phyloP scores from a whole-genome alignment of 2,888 invertebrate genomes.

The Suillia variegata region DNA sequence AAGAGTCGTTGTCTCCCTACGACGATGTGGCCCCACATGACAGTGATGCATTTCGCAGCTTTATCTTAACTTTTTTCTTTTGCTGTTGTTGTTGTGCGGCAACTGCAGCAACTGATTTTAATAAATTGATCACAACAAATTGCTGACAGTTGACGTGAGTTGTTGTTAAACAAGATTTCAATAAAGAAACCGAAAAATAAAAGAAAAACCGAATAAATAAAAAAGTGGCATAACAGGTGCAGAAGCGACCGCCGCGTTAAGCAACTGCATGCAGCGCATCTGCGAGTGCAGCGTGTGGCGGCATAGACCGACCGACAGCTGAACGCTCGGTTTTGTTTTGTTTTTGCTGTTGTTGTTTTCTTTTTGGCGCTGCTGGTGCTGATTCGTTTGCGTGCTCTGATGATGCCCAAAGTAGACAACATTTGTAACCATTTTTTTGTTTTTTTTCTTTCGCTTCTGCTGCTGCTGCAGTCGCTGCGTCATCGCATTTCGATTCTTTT shows the following conservation, averaged over 20 bases:
- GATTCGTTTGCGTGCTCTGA: conserved; percentile 15
- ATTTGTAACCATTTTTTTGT: conserved; percentile 7
- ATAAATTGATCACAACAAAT: conserved; percentile 58
- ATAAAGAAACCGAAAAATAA: not conserved
- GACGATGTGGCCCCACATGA: not conserved
- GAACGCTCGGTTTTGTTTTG: no score
- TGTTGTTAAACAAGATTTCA: conserved; percentile 9
- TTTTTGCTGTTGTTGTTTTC: no score
- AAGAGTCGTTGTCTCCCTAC: no score
- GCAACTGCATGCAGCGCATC: not conserved
- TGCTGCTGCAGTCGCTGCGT: not conserved
- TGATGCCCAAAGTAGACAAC: conserved; percentile 17
- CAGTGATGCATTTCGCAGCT: not conserved
- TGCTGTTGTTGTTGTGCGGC: not conserved
- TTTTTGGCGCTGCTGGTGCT: no score
- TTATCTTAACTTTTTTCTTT: no score
- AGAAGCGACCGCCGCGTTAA: not conserved
- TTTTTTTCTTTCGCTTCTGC: not conserved
- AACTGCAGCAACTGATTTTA: conserved; percentile 32
- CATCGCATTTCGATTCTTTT: not conserved
- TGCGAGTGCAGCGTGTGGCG: not conserved
- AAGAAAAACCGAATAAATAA: no score
- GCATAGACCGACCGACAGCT: no score
- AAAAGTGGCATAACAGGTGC: conserved; percentile 2
- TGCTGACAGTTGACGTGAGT: conserved; percentile 51